Evolutionary conservation across 1,140 invertebrate genomes (phyloP).

Genomic region (Berghia stephanieae): DNA sequence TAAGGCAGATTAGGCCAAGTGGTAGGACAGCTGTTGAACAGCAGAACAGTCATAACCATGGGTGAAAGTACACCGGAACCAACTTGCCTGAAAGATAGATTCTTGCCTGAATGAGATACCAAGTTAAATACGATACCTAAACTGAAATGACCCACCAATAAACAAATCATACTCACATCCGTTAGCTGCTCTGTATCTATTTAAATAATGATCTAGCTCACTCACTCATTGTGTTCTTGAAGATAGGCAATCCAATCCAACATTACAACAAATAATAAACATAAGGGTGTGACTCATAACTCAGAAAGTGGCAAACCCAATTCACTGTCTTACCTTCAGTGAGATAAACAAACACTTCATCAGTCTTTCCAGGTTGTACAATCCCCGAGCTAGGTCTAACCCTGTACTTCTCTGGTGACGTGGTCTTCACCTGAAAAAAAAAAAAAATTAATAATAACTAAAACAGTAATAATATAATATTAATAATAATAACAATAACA

Average conservation of each 20-base stretch:
- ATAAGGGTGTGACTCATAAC: not conserved
- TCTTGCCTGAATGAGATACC: too few species aligned
- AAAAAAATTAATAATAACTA: constrained; percentile 35
- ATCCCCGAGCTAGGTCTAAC: constrained; percentile 86
- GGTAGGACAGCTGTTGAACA: too few species aligned
- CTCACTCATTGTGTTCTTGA: not conserved
- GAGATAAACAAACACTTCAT: constrained; percentile 61
- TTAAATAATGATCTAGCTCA: not conserved
- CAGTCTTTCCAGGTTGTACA: constrained; percentile 71
- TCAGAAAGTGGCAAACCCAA: too few species aligned
- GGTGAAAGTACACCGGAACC: too few species aligned
- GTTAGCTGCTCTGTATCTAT: not conserved
- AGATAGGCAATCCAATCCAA: not conserved
- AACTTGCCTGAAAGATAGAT: too few species aligned
- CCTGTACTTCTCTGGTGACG: constrained; percentile 87
- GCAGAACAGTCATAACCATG: too few species aligned
- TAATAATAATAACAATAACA: too few species aligned
- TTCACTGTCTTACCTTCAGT: constrained; percentile 62
- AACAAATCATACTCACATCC: too few species aligned
- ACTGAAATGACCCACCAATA: too few species aligned
- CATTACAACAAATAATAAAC: not conserved
- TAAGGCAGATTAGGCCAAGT: too few species aligned
- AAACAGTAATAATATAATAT: not conserved
- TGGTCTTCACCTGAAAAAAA: constrained; percentile 77
- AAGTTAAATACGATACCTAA: too few species aligned